phyloP scores from a whole-genome alignment of 1,140 invertebrate species.

The Sitobion miscanthi region DNA sequence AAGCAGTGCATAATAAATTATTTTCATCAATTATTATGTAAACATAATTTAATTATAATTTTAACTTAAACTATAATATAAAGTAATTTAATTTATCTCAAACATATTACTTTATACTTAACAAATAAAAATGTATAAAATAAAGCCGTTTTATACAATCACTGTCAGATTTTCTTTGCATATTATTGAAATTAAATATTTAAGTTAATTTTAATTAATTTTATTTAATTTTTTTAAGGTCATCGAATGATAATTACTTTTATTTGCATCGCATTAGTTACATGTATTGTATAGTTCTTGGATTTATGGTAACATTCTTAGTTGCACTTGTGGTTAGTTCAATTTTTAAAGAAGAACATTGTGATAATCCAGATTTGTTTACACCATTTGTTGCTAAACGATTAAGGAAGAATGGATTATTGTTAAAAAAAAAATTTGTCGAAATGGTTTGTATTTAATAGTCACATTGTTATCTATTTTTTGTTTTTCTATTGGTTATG shows the following conservation, averaged over 20 bases:
- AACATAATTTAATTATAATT: no score
- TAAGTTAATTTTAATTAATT: neutral
- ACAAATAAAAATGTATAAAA: neutral
- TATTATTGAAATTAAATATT: neutral
- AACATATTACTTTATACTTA: no score
- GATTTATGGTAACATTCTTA: slow-evolving; percentile 71
- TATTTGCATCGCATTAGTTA: slow-evolving; percentile 83
- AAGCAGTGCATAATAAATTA: no score
- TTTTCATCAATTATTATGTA: no score
- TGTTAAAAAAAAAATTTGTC: neutral
- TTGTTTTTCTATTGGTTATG: neutral
- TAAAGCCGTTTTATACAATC: neutral
- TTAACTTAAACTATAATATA: no score
- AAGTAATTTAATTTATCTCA: no score
- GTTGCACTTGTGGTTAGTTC: slow-evolving; percentile 71
- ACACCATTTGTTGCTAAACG: slow-evolving; percentile 68
- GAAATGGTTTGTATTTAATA: slow-evolving; percentile 24
- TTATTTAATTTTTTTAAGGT: slow-evolving; percentile 33
- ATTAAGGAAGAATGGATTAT: slow-evolving; percentile 21
- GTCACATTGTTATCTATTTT: neutral
- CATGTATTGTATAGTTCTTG: slow-evolving; percentile 82
- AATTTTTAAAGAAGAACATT: slow-evolving; percentile 60
- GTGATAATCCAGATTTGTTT: slow-evolving; percentile 70
- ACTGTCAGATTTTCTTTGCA: neutral
- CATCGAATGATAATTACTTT: slow-evolving; percentile 65